Conservation (phyloP, 2,113 vertebrate species). For the Cromileptes altivelis region DNA sequence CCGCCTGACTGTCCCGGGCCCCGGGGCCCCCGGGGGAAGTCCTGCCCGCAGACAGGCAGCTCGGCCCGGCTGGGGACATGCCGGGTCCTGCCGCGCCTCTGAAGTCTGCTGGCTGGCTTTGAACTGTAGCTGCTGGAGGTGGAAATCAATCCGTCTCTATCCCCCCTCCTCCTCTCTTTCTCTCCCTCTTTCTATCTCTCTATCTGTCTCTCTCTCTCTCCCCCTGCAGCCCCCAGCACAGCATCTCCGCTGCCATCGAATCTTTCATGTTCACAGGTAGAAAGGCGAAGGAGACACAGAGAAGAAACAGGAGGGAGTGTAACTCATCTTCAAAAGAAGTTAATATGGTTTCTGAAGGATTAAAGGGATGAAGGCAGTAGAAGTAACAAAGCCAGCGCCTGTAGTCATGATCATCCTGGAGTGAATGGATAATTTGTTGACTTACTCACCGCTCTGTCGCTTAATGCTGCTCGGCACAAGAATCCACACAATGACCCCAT, state of each 20-base stretch:
- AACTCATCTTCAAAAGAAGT: conserved; percentile 81
- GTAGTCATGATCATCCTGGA: conserved; percentile 60
- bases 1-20: conserved; percentile 79
- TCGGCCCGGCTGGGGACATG: conserved; percentile 81
- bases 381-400: conserved; percentile 69
- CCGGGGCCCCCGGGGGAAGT: conserved; percentile 79
- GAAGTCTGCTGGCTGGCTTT: conserved; percentile 83
- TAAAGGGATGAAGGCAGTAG: conserved; percentile 75
- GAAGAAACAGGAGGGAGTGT: conserved; percentile 67
- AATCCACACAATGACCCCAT: conserved; percentile 56
- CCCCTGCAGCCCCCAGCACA: conserved; percentile 61
- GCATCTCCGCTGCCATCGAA: conserved; percentile 50
- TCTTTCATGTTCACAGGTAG: conserved; percentile 82
- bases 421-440: conserved; percentile 59
- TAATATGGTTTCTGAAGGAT: conserved; percentile 75
- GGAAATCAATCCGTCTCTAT: conserved; percentile 82
- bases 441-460: conserved; percentile 51
- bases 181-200: conserved; percentile 34
- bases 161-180: conserved; percentile 13
- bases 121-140: conserved; percentile 83
- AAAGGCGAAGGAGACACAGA: conserved; percentile 67
- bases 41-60: conserved; percentile 84
- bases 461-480: conserved; percentile 25
- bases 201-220: conserved; percentile 36
- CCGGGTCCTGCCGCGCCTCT: conserved; percentile 83